These are phyloP conservation scores for Acrocephalus arundinaceus DNA, from an alignment of 2,113 vertebrate genomes.

Conservation along the genomic window DNA sequence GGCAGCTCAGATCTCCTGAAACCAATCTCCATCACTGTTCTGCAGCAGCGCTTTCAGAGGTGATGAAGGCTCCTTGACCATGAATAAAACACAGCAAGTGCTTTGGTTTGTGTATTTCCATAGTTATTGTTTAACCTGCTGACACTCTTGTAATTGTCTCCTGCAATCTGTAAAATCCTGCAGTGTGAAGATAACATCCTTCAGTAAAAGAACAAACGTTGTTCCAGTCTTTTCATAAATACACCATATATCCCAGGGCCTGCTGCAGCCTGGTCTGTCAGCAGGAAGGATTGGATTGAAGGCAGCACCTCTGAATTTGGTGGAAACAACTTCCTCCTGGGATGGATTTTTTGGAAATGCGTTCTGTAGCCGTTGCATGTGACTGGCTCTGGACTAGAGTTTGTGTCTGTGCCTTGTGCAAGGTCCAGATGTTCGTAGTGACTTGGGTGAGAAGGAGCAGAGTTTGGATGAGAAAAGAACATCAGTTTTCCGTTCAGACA, in stretches of 20 bases:
- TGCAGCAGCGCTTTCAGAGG: not conserved
- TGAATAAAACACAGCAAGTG: not conserved
- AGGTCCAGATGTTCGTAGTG: not conserved
- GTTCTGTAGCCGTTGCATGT: accelerated
- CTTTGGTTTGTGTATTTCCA: constrained; percentile 9
- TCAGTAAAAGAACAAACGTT: not conserved
- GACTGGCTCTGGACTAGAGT: not conserved
- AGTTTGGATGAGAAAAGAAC: not conserved
- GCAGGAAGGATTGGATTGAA: not conserved
- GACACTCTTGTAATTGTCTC: not conserved
- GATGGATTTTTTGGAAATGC: not conserved
- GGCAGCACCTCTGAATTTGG: not conserved
- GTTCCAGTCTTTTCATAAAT: not conserved
- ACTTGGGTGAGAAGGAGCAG: not conserved
- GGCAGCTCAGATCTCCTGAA: not conserved
- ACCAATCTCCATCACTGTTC: not conserved
- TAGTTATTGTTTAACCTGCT: constrained; percentile 38
- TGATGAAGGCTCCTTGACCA: not conserved
- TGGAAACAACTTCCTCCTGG: not conserved
- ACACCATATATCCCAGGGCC: not conserved
- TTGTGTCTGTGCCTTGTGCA: not conserved
- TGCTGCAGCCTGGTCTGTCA: not conserved
- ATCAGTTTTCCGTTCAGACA: not conserved
- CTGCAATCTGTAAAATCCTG: not conserved
- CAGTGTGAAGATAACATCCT: constrained; percentile 9